Conservation (phyloP, 2,888 invertebrate genomes). For the Sisyra nigra region DNA sequence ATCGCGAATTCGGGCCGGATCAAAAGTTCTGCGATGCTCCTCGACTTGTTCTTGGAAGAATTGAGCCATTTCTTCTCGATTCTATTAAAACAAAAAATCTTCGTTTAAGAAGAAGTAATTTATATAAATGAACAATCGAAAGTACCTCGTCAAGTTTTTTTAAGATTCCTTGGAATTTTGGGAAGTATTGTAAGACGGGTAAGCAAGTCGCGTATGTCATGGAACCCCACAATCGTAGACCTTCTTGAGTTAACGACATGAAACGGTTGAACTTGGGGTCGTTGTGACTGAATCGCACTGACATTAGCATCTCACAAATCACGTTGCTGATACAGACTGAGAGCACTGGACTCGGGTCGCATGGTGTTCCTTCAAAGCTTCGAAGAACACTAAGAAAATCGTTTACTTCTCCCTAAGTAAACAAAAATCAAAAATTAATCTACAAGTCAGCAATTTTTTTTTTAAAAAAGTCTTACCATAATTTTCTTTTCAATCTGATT, state of each 20-base stretch:
- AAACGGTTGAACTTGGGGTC: conserved; percentile 64
- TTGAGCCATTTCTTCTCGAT: conserved; percentile 69
- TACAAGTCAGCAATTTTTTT: not conserved
- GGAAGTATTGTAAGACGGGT: conserved; percentile 53
- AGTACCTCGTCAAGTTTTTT: conserved; percentile 38
- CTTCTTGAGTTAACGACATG: conserved; percentile 79
- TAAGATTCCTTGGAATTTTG: conserved; percentile 31
- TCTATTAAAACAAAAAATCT: conserved; percentile 25
- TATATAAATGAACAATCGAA: too few relatives aligned
- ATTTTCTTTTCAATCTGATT: conserved; percentile 71
- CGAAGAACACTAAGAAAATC: conserved; percentile 51
- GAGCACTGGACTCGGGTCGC: conserved; percentile 58
- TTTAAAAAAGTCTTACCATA: conserved; percentile 39
- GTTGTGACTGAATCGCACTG: conserved; percentile 63
- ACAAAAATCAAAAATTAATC: not conserved
- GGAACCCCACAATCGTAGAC: conserved; percentile 73
- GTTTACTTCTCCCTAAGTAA: conserved; percentile 52
- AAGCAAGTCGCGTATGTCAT: conserved; percentile 72
- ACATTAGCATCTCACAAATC: conserved; percentile 82
- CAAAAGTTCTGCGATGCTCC: conserved; percentile 60
- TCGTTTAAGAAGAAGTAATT: not conserved
- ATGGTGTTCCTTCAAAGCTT: conserved; percentile 45
- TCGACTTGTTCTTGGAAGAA: conserved; percentile 76
- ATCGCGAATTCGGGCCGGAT: conserved; percentile 60
- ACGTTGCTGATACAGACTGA: conserved; percentile 78